Conservation (phyloP, 2,888 invertebrate genomes). For the Drosophila setosimentum region DNA sequence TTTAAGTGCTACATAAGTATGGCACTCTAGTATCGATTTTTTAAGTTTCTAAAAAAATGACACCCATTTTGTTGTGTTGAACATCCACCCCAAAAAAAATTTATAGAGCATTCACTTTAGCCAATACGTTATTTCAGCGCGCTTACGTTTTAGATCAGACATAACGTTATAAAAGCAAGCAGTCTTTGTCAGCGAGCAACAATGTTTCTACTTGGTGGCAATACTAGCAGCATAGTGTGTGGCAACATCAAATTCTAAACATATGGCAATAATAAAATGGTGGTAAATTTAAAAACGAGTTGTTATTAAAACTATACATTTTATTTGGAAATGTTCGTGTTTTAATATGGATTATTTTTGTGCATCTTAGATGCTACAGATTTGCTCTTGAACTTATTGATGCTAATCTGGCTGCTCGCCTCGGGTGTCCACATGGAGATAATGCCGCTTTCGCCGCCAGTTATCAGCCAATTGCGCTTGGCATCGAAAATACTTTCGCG, state of each 20-base stretch:
- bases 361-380: slow-evolving; percentile 47
- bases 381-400: slow-evolving; percentile 58
- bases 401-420: slow-evolving; percentile 9
- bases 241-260: neutral
- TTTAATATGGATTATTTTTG: slow-evolving; percentile 69
- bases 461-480: slow-evolving; percentile 88
- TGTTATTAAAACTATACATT: neutral
- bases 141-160: slow-evolving; percentile 41
- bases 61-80: neutral
- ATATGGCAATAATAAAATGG: neutral
- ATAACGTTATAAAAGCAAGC: slow-evolving; percentile 2
- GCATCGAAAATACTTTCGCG: slow-evolving; percentile 89
- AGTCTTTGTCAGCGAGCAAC: slow-evolving; percentile 25
- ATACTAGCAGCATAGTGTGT: neutral
- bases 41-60: slow-evolving; percentile 8
- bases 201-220: slow-evolving; percentile 23
- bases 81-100: slow-evolving; percentile 34
- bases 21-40: slow-evolving; percentile 40
- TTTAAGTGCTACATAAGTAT: slow-evolving; percentile 3
- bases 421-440: slow-evolving; percentile 88
- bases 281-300: slow-evolving; percentile 5
- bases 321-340: neutral
- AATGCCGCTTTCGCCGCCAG: slow-evolving; percentile 90
- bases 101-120: neutral
- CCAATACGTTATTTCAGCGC: slow-evolving; percentile 4